Conservation (phyloP, 2,113 vertebrate genomes). For the Catharus bicknelli region DNA sequence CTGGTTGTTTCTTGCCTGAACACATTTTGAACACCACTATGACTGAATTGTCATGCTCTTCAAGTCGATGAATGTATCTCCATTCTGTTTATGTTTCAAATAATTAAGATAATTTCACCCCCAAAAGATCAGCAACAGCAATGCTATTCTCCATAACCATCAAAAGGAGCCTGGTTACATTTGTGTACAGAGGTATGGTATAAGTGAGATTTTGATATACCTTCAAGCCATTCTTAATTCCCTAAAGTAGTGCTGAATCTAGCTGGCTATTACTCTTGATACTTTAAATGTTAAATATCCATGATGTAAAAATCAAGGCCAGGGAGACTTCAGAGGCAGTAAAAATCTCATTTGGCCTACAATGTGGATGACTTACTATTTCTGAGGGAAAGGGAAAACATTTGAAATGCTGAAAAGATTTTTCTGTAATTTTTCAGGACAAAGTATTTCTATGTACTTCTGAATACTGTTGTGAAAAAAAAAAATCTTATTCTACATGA, state of each 20-base stretch:
- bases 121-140: slow-evolving; percentile 10
- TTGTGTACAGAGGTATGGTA: background rate
- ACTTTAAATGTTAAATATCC: slow-evolving; percentile 15
- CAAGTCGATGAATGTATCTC: slow-evolving; percentile 2
- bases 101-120: slow-evolving; percentile 26
- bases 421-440: slow-evolving; percentile 59
- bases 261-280: background rate
- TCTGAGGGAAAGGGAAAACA: background rate
- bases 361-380: slow-evolving; percentile 39
- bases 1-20: background rate
- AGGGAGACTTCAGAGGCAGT: slow-evolving; percentile 56
- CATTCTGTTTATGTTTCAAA: slow-evolving; percentile 24
- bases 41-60: slow-evolving; percentile 19
- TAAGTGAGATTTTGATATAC: background rate
- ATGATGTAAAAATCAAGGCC: slow-evolving; percentile 42
- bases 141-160: background rate
- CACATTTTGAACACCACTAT: background rate
- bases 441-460: slow-evolving; percentile 39
- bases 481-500: slow-evolving; percentile 20
- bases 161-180: slow-evolving; percentile 3
- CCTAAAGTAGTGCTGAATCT: background rate
- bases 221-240: slow-evolving; percentile 32
- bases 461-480: slow-evolving; percentile 33
- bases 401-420: background rate
- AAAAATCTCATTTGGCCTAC: slow-evolving; percentile 44